Percentiles rank a stretch among this genome's conserved stretches.
phyloP scores from a whole-genome alignment of 2,797 vertebrate genomes.

The Poeciliopsis paucimaculata region DNA sequence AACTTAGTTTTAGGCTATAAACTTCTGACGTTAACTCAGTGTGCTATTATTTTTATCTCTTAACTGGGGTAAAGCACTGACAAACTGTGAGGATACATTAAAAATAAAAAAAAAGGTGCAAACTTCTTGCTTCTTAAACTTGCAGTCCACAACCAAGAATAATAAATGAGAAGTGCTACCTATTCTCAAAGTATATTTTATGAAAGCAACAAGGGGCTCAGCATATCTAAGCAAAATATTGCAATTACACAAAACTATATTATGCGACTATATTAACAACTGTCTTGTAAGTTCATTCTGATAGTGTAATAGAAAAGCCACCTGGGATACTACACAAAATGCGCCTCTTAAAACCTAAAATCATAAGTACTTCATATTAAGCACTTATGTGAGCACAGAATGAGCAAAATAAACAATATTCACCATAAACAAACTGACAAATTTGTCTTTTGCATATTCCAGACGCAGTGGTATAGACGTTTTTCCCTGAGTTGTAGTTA shows the following conservation, averaged over 20 bases:
- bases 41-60: not conserved
- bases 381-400: slow-evolving; percentile 5
- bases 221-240: slow-evolving; percentile 41
- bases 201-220: slow-evolving; percentile 44
- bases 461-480: not conserved
- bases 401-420: not conserved
- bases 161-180: not conserved
- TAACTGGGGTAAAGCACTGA: not conserved
- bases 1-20: not conserved
- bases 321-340: slow-evolving; percentile 20
- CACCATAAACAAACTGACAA: not conserved
- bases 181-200: not conserved
- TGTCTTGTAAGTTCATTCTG: slow-evolving; percentile 23
- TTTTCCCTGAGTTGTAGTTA: not conserved
- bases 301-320: slow-evolving; percentile 40
- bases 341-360: slow-evolving; percentile 14
- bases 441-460: not conserved
- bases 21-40: not conserved
- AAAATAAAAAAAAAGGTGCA: not conserved
- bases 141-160: slow-evolving; percentile 15
- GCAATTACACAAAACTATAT: slow-evolving; percentile 46
- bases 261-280: slow-evolving; percentile 28
- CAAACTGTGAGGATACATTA: not conserved
- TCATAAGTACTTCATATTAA: slow-evolving; percentile 25
- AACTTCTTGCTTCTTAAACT: not conserved